Evolutionary conservation across 2,888 invertebrate species (phyloP), one percentile per base, ranked within the genome.

Genomic region (Clistopyga incitator): DNA sequence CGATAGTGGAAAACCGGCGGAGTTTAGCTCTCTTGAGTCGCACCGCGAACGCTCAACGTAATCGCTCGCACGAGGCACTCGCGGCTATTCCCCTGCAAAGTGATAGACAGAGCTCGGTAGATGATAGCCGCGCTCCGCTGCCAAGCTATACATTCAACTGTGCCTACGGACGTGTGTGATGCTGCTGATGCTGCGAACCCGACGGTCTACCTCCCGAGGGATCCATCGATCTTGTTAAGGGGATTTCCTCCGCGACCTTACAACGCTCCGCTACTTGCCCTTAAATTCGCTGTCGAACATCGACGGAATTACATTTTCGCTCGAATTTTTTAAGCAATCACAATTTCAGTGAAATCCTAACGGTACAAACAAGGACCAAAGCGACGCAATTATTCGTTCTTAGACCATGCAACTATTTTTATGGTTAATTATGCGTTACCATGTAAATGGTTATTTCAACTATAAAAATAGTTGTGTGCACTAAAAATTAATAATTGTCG

Each of bases 1-100:
- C 78, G 75, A 78, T 81, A 84, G 75, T 45, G 78, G 91, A 87
- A 89, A 90, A 88, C 86, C 85, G 86, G 84, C 47, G 25, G 25
- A 45, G 20, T 38, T 25, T 34, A 61, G 20, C 74, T 34, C 64
- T 34, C 78, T 80, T 78, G 78, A 81, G 64, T 84, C 81, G 75
- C 75, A 65, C 84, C 78, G 81, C 81, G 81, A 81, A 84, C 78
- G 78, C 78, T 81, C 75, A 70, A 74, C 81, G 77, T 78, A 84
- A 84, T 84, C 84, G 75, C 38, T 67, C 65, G 70, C 68, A 56
- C 81, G 47, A 77, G 77, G 20, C 64, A 64, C 78, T 64, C 74
- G 68, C 74, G 68, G 74, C 78, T 85, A 65, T 77, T 77, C 84
- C 52, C 70, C 71, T 74, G 82, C 81, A 15, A 67, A 45, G 50